Conservation (phyloP, 2,113 vertebrate genomes). For the Oreamnos americanus region DNA sequence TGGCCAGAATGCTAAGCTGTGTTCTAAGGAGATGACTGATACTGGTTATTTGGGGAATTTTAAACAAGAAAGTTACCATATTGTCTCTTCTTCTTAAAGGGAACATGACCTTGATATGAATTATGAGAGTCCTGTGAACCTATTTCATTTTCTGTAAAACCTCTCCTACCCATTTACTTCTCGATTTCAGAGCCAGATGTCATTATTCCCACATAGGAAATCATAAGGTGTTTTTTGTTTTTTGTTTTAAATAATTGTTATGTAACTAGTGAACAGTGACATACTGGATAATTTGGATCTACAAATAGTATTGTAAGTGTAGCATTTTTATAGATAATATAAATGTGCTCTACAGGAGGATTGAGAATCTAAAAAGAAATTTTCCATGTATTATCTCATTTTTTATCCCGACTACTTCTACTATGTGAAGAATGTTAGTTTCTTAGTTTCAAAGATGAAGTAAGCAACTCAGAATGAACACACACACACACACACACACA, state of each 20-base stretch:
- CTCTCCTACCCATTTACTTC: background rate
- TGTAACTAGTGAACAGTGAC: background rate
- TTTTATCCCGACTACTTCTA: background rate
- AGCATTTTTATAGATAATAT: background rate
- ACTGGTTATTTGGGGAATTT: background rate
- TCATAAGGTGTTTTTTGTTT: background rate
- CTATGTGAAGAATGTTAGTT: background rate
- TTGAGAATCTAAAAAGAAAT: conserved; percentile 4
- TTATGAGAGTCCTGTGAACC: background rate
- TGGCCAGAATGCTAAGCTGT: background rate
- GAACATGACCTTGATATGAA: background rate
- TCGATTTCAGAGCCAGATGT: background rate
- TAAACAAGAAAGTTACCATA: background rate
- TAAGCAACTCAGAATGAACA: background rate
- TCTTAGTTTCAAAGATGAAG: background rate
- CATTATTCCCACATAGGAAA: background rate
- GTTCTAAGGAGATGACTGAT: background rate
- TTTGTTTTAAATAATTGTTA: background rate
- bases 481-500: background rate
- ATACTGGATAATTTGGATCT: background rate
- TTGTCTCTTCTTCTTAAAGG: background rate
- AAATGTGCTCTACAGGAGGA: background rate
- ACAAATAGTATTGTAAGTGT: background rate
- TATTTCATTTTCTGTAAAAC: background rate
- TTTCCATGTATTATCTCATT: background rate